Base-by-base conservation (phyloP, 1,140 invertebrate species). In the Bombus polaris region DNA sequence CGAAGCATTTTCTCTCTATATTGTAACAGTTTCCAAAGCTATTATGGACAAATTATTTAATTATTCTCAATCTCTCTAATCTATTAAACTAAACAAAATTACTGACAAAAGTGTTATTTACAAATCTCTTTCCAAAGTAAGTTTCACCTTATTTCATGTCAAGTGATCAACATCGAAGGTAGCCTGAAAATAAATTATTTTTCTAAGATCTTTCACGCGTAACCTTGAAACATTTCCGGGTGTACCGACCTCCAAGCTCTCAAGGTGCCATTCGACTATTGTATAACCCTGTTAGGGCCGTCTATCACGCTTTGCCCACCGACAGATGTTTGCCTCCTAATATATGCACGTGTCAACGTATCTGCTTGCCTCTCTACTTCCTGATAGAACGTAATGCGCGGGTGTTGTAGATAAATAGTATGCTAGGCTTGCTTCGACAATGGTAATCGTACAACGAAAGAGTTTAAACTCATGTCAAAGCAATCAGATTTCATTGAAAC, bases 321-420 rank as follows among this genome's bases (percentile, higher is more conserved):
- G 90, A 92, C 93, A 94, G 93, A 93, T 94, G 92, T 93, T 93
- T 88, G 84, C 78, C 86, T 91, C 87, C 88, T 94, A 93, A 94
- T 93, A 89, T 94, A 94, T 94, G 91, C 91, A 87, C 92, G 88
- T 93, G 91, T 94, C 93, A 94, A 93, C 91, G 88, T 92, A 89
- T 90, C 88, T 92, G 90, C 87, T 81, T 86, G 89, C 86, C 87
- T 88, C 74, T 87, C 87, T 88, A 88, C 83, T 91, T 92, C 88
- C 88, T 79, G 86, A 88, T 91, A 85, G 81, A 88, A 89, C 77
- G 77, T 84, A 73, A 83, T 68, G 68, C 47, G 57, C 68, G 72
- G 80, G 79, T 62, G 85, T 32, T 70, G 32, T 44, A 86, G 65
- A 76, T 76, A 66, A 79, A 90, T 83, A 89, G 86, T 89, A 81